Evolutionary conservation across 2,888 invertebrate species (phyloP), one percentile per base, ranked within the genome.

Genomic region (Spodoptera littoralis): DNA sequence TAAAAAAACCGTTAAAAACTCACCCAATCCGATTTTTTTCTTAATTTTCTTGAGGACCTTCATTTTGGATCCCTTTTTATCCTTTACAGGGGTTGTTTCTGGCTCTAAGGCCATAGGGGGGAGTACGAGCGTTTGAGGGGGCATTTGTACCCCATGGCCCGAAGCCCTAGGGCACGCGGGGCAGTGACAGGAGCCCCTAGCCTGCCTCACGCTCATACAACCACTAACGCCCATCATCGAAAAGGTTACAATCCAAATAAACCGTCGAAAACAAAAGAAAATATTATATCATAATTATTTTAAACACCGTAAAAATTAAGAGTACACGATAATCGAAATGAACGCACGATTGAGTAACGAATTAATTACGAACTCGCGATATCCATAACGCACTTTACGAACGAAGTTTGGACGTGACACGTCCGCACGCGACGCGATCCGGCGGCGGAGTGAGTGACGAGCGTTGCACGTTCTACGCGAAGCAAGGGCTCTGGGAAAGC

Each of bases 41-140:
- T 98, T 98, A 84, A 98, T 97, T 89, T 98, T 98, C 95, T 98
- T 98, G 73, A 98, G 93, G 70, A 98, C 97, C 95, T 98, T 98
- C 97, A 98, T 98, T 94, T 98, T 98, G 2, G 94, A 94, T 11
- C 94, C 93, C 62, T 95, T 94, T 73, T 93, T 93, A 75, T 93
- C 92, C 83, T 94, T 93, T 0, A 93, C 91, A 1, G 92, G 92
- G n/a, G 92, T 91, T 0, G 88, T 91, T 80, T 93, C 92, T 1
- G 92, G 92, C 73, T 93, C 95, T 79, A 93, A 41, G 2, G 92
- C 93, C 93, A 94, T 91, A 11, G 93, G 94, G 56, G 94, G 95
- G 76, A 95, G 89, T 60, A 92, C 95, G 54, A 93, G 87, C 66
- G 92, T 92, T 82, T 88, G 92, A 51, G 92, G 93, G 76, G 93